Evolutionary conservation across 2,797 vertebrate species (phyloP).

Genomic region (Scarus forsteni): DNA sequence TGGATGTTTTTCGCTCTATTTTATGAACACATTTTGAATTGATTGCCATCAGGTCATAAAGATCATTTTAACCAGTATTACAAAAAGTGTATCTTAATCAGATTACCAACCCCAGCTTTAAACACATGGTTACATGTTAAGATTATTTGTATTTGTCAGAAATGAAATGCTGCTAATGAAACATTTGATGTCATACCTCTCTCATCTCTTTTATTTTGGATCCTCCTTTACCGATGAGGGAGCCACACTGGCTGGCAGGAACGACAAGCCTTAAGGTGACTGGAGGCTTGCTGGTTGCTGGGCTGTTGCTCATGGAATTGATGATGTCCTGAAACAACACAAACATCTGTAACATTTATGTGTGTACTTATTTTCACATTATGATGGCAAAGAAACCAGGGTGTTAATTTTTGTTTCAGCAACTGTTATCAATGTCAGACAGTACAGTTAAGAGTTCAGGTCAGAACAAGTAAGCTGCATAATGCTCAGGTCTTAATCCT

Average conservation of each 20-base stretch:
- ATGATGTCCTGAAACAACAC: conserved; percentile 90
- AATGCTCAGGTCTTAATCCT: conserved; percentile 1
- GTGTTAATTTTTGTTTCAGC: neutral
- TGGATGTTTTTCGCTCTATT: no score
- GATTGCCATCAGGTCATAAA: no score
- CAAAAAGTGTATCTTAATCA: no score
- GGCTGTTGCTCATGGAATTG: conserved; percentile 99
- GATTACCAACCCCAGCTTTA: no score
- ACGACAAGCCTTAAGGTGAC: conserved; percentile 94
- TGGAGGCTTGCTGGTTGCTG: conserved; percentile 94
- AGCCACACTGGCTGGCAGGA: conserved; percentile 94
- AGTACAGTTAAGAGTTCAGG: neutral
- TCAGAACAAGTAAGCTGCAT: neutral
- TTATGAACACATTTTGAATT: no score
- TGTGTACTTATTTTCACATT: neutral
- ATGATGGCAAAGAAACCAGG: conserved; percentile 2
- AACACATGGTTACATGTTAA: no score
- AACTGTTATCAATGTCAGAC: neutral
- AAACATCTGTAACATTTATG: conserved; percentile 10
- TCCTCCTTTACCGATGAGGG: conserved; percentile 95
- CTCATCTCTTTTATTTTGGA: conserved; percentile 98
- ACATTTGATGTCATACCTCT: conserved; percentile 83
- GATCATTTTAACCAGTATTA: no score
- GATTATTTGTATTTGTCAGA: no score
- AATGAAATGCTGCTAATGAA: no score